Percentiles rank a stretch among this genome's conserved stretches.
Conservation (phyloP, 2,888 invertebrate genomes). For the Busseola fusca region DNA sequence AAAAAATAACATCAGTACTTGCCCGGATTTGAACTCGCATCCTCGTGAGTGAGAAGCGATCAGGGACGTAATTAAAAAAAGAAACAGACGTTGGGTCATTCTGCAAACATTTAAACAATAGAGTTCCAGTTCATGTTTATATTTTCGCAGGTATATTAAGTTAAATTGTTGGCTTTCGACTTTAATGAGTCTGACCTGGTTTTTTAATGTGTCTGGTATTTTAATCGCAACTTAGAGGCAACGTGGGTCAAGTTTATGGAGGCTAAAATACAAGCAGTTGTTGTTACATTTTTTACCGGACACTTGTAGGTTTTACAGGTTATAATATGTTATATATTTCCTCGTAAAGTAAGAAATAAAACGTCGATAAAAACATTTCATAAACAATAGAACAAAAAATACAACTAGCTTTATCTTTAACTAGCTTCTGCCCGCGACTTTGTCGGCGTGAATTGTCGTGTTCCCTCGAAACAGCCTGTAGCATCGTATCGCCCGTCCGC, state of each 20-base stretch:
- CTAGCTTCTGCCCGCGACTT: neutral
- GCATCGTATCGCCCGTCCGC: too few species aligned
- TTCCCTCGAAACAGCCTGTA: too few species aligned
- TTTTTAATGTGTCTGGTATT: conserved; percentile 25
- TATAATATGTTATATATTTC: too few species aligned
- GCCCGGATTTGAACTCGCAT: neutral
- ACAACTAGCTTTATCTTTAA: neutral
- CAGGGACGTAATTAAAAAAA: neutral
- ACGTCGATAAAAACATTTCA: neutral
- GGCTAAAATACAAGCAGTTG: neutral
- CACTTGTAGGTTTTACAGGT: neutral
- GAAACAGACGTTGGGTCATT: conserved; percentile 14
- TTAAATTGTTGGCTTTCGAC: conserved; percentile 12
- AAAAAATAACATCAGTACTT: neutral
- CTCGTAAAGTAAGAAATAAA: conserved; percentile 2
- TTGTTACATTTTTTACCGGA: neutral
- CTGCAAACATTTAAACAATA: conserved; percentile 30
- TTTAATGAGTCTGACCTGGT: conserved; percentile 34
- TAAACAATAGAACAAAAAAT: neutral
- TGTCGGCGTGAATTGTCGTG: neutral
- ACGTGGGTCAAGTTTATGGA: conserved; percentile 3
- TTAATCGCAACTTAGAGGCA: conserved; percentile 8
- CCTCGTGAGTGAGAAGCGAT: neutral
- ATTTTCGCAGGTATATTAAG: conserved; percentile 16
- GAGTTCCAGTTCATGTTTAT: conserved; percentile 21